Evolutionary conservation across 1,140 invertebrate genomes (phyloP), one percentile per base, ranked within the genome.

Genomic region (Bombus picipes): DNA sequence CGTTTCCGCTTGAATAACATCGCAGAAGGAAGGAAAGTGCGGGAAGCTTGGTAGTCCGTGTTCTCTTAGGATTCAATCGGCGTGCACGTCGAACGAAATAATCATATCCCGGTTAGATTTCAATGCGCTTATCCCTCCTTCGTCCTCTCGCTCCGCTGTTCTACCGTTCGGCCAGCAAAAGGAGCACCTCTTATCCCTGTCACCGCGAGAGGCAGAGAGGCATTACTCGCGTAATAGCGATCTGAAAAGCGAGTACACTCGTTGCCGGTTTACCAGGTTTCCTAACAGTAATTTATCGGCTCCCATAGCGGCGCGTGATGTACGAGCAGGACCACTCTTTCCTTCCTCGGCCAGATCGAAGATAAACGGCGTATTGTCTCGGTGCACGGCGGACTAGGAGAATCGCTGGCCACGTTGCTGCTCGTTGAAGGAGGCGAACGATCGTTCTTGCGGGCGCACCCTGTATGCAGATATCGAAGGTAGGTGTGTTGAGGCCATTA

Each of bases 301-400:
- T 89, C 68, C 70, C 47, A 83, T 88, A 81, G 77, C 88, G 77
- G 78, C 81, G 82, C 83, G 88, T 89, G 83, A 90, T 80, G 88
- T 84, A 90, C 89, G 86, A 89, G 75, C 88, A 71, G 62, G 74
- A 76, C 75, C 74, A 53, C 62, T 82, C 88, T 87, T 83, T 87
- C 62, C 78, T 85, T 59, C 88, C 79, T 53, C 83, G 72, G 72
- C 72, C 84, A 80, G 89, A 90, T 90, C 86, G 88, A 76, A 90
- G 89, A 90, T 90, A 90, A 90, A 90, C 89, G 89, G 79, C 82
- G 89, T 85, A 90, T 90, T 90, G 89, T 90, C 86, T 90, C 88
- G 76, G 78, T 83, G 73, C 39, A 53, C 73, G 57, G 47, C 41
- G 25, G 80, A 25, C 77, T 84, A 82, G 86, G 70, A 87, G 89